Base-by-base conservation (phyloP, 2,888 invertebrate genomes). In the Drosophila affinis region DNA sequence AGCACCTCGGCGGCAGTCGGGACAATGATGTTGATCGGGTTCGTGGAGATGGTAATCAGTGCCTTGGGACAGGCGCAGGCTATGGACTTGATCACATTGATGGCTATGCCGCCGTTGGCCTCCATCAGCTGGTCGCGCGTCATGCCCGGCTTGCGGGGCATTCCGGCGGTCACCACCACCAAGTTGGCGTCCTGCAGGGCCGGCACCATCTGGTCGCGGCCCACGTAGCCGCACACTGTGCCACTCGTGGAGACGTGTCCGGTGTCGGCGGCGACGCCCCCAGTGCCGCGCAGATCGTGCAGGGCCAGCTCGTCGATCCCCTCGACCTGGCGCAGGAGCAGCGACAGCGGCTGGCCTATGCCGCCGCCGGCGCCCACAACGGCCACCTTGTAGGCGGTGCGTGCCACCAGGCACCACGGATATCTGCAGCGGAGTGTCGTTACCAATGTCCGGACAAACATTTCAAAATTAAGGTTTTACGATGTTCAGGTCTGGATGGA, bases 1-100 rank as follows among this genome's bases (percentile, higher is more conserved):
- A 98, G 93, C 14, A 99, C 95, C 93, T 99, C 99, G 3, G 97
- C 95, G 29, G 98, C 99, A 89, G 99, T 99, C 10, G 99, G 99
- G 69, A 99, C 98, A 87, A 98, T 98, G 68, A 99, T 98, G 93
- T 99, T 99, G 34, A 99, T 99, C 3, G 99, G 99, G 93, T 99
- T 99, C 44, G 99, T 97, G 92, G 99, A 99, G 91, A 99, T 98
- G 67, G 97, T 97, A 77, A 99, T 93, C 75, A 98, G 94, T 47
- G 99, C 99, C 90, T 98, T 97, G 51, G 99, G 99, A 51, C 97
- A 95, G 87, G 3, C 94, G 0, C 98, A 98, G 75, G 95, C 94
- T 75, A 95, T 93, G 32, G 95, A 96, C 49, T 93, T 91, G 1
- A 96, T 95, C 65, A 99, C 93, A 91, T 98, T 96, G 18, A 97